Evolutionary conservation across 2,113 vertebrate species (phyloP).

Genomic region (Todiramphus chloris): DNA sequence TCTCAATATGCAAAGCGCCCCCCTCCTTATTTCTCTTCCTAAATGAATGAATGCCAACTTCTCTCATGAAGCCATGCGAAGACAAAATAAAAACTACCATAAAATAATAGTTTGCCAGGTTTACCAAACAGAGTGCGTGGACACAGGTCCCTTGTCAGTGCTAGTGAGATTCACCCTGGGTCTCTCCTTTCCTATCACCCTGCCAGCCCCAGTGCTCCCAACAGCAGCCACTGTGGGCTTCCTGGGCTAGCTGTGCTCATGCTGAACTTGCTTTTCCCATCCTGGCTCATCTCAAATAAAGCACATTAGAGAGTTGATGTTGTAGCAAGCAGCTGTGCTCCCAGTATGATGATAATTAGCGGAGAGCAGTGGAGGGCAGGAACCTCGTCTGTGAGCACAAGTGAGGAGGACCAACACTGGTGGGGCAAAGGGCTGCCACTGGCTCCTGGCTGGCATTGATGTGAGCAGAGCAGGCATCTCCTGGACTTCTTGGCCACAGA

Average conservation of each 20-base stretch:
- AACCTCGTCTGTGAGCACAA: fast-evolving
- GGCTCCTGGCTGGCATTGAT: fast-evolving
- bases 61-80: not conserved
- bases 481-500: not conserved
- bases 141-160: not conserved
- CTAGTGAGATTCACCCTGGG: fast-evolving
- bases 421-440: not conserved
- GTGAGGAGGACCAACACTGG: no score
- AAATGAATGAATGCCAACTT: not conserved
- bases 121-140: not conserved
- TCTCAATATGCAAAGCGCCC: not conserved
- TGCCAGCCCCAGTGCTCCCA: fast-evolving
- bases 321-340: not conserved
- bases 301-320: fast-evolving
- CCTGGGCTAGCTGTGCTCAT: not conserved
- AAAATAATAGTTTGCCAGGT: not conserved
- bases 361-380: not conserved
- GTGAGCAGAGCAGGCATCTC: not conserved
- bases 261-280: not conserved
- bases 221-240: fast-evolving
- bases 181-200: fast-evolving
- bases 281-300: not conserved
- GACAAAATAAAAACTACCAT: not conserved
- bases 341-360: fast-evolving
- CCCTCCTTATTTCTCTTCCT: not conserved